Evolutionary conservation across 2,113 vertebrate species (phyloP), one percentile per base, ranked within the genome.

Genomic region (Girardinichthys multiradiatus): DNA sequence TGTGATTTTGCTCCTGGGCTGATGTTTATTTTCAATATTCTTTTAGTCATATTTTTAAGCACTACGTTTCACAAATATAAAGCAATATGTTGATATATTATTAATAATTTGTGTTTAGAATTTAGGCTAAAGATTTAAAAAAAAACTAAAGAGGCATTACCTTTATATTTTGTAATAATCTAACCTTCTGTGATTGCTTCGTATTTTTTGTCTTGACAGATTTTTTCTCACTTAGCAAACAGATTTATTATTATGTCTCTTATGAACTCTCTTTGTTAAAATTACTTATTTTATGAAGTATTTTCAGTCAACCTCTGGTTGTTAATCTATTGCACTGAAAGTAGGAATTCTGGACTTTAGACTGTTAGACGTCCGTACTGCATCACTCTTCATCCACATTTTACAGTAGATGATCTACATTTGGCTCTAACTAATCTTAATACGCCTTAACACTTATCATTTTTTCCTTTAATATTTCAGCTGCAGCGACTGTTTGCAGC

Each of bases 21-120:
- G 58, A 45, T 63, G 79, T 64, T 70, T 45, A 62, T 21, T 10
- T 39, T 63, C 58, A 30, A 29, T 39, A 11, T 70, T 48, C 64
- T n/a, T 2, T 48, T 11, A 10, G 45, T 76, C 64, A 74, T n/a
- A 73, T 61, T 39, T 82, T 73, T 72, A 74, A n/a, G 65, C 37
- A 29, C 82, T 62, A 64, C 28, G 27, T 87, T 86, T 89, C 60
- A 51, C 71, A 70, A 68, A 33, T 79, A 79, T 73, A 76, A 77
- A 89, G 82, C 86, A 89, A 87, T 87, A 87, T 87, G 81, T 71
- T 35, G 45, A 26, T 77, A 80, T 78, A 82, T 86, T 76, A 75
- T 84, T 62, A 57, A 69, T 60, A 70, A 29, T 75, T 74, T 71
- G 72, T 82, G n/a, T 45, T 70, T 21, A 28, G 77, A 63, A 73